Evolutionary conservation across 1,140 invertebrate genomes (phyloP).

Genomic region (Megathymus violae): DNA sequence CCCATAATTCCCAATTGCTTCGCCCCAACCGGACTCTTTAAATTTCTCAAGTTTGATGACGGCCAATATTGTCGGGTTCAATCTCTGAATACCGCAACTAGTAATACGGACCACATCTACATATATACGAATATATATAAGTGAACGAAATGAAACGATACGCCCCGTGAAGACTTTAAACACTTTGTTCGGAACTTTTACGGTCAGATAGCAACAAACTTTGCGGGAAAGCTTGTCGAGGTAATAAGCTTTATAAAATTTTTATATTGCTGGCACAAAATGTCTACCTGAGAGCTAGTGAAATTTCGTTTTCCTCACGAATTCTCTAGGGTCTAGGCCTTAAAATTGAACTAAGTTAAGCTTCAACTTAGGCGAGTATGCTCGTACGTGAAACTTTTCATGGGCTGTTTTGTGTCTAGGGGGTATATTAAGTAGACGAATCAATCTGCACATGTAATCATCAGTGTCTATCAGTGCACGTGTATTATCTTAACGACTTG

Average conservation of each 20-base stretch:
- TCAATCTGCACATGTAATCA: too few relatives aligned
- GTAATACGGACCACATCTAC: not conserved
- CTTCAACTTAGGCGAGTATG: too few relatives aligned
- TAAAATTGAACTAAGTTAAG: not conserved
- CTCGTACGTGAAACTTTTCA: too few relatives aligned
- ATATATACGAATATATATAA: too few relatives aligned
- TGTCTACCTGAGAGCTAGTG: not conserved
- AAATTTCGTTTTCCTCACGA: not conserved
- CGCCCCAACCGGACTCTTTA: too few relatives aligned
- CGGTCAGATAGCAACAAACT: constrained; percentile 7
- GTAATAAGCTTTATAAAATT: constrained; percentile 2
- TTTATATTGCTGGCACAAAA: constrained; percentile 1
- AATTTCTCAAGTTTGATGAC: too few relatives aligned
- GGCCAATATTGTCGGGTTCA: too few relatives aligned
- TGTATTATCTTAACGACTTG: too few relatives aligned
- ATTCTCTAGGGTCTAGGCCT: not conserved
- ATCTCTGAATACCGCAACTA: not conserved
- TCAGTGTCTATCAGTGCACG: too few relatives aligned
- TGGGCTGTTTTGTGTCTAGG: too few relatives aligned
- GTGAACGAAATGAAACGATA: not conserved
- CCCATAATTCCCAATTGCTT: too few relatives aligned
- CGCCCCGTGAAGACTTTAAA: constrained; percentile 12
- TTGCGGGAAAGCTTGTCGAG: constrained; percentile 25
- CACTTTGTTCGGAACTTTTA: constrained; percentile 18
- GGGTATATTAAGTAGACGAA: too few relatives aligned